These are phyloP conservation scores for Diarsia dahlii DNA, from an alignment of 2,888 invertebrate genomes.

Conservation along the genomic window DNA sequence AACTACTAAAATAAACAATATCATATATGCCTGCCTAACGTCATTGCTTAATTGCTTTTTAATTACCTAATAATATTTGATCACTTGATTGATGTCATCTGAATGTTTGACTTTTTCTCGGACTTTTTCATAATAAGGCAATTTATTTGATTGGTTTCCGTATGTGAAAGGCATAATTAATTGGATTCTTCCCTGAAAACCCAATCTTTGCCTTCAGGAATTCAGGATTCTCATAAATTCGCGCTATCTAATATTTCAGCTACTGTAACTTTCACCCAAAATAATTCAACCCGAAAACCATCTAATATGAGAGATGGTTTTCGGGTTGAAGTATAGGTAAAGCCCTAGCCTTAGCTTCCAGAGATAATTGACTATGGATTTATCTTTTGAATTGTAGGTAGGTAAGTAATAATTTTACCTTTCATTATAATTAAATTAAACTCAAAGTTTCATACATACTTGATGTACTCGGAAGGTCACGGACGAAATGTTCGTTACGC, in stretches of 20 bases:
- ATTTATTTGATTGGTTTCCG: not conserved
- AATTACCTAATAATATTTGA: not conserved
- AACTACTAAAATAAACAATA: conserved; percentile 9
- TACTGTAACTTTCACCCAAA: not conserved
- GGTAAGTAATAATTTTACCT: no score
- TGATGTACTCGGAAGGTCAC: conserved; percentile 73
- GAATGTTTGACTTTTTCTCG: not conserved
- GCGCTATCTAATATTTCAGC: not conserved
- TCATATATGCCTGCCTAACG: not conserved
- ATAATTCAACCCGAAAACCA: not conserved
- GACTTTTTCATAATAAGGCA: not conserved
- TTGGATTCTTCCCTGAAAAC: not conserved
- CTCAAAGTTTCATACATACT: conserved; percentile 6
- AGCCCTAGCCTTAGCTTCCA: not conserved
- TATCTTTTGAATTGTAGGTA: not conserved
- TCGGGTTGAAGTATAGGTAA: no score
- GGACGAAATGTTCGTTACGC: conserved; percentile 78
- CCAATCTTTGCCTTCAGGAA: not conserved
- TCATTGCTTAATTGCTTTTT: not conserved
- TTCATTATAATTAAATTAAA: conserved; percentile 9
- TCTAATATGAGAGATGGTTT: no score
- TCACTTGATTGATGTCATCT: not conserved
- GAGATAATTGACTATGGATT: not conserved
- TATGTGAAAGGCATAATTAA: not conserved
- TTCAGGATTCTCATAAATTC: not conserved